A percentile compares a stretch with the other conserved stretches of the same genome.
phyloP scores from a whole-genome alignment of 2,888 invertebrate genomes.

The Campoplex capitator region DNA sequence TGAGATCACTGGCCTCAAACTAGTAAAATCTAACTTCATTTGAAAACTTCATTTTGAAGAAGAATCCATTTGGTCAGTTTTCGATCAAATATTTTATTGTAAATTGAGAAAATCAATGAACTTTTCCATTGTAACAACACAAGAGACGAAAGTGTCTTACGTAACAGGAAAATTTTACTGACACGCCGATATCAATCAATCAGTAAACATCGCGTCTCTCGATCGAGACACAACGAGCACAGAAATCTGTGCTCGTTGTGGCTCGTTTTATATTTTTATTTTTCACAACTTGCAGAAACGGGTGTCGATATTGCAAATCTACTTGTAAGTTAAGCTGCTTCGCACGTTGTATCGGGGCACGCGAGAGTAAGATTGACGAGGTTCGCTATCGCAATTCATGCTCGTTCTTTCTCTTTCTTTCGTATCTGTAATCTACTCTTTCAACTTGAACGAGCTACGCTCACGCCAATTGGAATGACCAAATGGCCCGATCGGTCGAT shows the following conservation, averaged over 20 bases:
- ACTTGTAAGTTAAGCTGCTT: slow-evolving; percentile 49
- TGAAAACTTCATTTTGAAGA: too few species aligned
- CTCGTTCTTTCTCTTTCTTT: slow-evolving; percentile 10
- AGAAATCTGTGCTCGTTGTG: background rate
- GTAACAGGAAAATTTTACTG: background rate
- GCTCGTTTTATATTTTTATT: background rate
- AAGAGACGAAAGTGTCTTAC: too few species aligned
- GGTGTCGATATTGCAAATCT: slow-evolving; percentile 48
- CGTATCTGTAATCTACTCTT: slow-evolving; percentile 13
- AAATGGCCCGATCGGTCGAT: slow-evolving; percentile 46
- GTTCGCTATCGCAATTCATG: slow-evolving; percentile 21
- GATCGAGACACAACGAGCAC: too few species aligned
- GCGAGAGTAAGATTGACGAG: slow-evolving; percentile 66
- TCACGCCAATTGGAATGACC: slow-evolving; percentile 55
- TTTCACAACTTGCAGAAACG: slow-evolving; percentile 16
- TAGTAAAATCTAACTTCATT: too few species aligned
- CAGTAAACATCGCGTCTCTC: background rate
- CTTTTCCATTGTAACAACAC: too few species aligned
- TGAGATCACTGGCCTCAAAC: too few species aligned
- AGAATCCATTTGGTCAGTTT: too few species aligned
- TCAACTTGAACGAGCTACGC: slow-evolving; percentile 41
- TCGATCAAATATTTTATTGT: too few species aligned
- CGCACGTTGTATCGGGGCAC: slow-evolving; percentile 60
- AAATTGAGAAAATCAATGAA: too few species aligned
- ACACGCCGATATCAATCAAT: background rate